These are phyloP conservation scores for Tinea trinotella DNA, from an alignment of 2,888 invertebrate genomes.

Conservation along the genomic window DNA sequence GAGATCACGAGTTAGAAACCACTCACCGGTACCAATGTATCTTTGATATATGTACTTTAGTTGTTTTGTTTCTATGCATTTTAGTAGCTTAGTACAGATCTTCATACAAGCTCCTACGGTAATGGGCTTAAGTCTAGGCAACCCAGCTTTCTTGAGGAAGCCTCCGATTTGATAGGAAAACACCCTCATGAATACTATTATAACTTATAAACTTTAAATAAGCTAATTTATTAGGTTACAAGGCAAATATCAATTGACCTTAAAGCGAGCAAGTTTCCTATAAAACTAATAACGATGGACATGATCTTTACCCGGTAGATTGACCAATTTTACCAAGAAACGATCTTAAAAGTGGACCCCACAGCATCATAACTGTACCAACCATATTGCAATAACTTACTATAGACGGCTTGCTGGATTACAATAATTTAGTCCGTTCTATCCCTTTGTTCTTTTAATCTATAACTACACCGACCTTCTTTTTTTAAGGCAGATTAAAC, in stretches of 20 bases:
- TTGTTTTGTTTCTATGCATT: no score
- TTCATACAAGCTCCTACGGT: no score
- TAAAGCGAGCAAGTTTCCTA: slow-evolving; percentile 2
- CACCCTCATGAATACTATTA: no score
- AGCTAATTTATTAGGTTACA: neutral
- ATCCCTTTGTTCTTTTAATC: neutral
- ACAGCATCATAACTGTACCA: slow-evolving; percentile 36
- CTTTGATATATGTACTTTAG: no score
- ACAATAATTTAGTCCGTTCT: slow-evolving; percentile 4
- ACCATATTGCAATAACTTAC: neutral
- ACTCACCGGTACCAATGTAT: no score
- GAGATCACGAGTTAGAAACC: no score
- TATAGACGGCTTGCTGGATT: neutral
- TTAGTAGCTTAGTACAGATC: no score
- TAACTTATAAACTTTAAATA: no score
- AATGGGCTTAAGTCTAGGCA: no score
- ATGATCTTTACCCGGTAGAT: slow-evolving; percentile 22
- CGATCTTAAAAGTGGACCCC: slow-evolving; percentile 35
- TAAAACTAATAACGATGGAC: slow-evolving; percentile 18
- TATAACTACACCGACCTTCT: neutral
- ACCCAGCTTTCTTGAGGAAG: no score
- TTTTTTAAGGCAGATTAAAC: no score
- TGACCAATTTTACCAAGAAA: slow-evolving; percentile 29
- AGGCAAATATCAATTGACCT: slow-evolving; percentile 10
- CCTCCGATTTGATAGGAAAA: no score